Evolutionary conservation across 23 tunicate genomes (phyloP).

Genomic region (Phallusia fumigata): DNA sequence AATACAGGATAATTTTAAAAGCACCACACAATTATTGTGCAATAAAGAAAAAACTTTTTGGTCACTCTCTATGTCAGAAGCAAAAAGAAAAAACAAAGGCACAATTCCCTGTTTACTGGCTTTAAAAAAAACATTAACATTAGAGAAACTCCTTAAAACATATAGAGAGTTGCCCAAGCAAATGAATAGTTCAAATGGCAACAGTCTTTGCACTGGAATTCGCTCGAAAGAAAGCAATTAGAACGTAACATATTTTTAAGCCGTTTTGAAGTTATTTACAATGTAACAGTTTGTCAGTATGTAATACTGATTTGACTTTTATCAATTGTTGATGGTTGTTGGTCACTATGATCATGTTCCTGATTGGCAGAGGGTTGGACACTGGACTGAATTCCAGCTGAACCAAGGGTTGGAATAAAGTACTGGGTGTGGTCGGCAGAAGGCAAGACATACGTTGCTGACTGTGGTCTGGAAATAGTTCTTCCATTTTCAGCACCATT

Average conservation of each 20-base stretch:
- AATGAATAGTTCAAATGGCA: no score
- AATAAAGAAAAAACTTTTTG: not conserved
- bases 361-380: slow-evolving; percentile 16
- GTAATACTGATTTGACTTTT: slow-evolving; percentile 34
- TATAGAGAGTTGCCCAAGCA: no score
- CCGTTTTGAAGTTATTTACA: no score
- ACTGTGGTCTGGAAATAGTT: not conserved
- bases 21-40: slow-evolving; percentile 9
- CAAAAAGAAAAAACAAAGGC: no score
- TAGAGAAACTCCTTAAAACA: no score
- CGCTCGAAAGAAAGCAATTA: no score
- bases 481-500: not conserved
- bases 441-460: slow-evolving; percentile 3
- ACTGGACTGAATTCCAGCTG: not conserved
- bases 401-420: slow-evolving; percentile 20
- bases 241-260: no score
- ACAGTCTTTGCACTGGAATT: no score
- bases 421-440: slow-evolving; percentile 9
- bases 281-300: not conserved
- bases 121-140: no score
- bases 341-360: slow-evolving; percentile 10
- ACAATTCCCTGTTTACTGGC: no score
- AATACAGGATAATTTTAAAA: not conserved
- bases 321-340: slow-evolving; percentile 58
- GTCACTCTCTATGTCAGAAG: no score